Conservation (phyloP, 2,888 invertebrate genomes). For the Philereme vetulata region DNA sequence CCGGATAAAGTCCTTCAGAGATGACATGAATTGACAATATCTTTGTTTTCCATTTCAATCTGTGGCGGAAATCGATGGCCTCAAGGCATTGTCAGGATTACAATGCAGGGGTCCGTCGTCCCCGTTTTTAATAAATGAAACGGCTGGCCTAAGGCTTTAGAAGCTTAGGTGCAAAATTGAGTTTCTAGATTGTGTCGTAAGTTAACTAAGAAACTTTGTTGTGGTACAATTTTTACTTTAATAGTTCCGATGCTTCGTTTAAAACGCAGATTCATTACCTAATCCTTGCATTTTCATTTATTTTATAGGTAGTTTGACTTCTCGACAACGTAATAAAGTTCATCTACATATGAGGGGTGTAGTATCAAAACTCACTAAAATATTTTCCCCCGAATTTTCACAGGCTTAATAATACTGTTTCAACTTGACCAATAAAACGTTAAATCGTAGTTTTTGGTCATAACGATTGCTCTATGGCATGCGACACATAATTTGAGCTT, state of each 20-base stretch:
- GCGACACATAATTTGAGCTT: too few species aligned
- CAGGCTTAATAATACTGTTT: too few species aligned
- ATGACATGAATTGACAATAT: conserved; percentile 63
- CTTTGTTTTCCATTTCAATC: conserved; percentile 77
- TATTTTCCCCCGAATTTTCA: too few species aligned
- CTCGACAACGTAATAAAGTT: too few species aligned
- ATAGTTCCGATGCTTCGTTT: too few species aligned
- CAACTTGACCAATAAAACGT: too few species aligned
- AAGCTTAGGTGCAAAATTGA: conserved; percentile 25
- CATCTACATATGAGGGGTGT: too few species aligned
- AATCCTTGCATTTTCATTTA: neutral
- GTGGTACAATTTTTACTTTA: neutral
- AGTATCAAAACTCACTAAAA: too few species aligned
- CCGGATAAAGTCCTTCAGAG: conserved; percentile 41
- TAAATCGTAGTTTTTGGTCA: too few species aligned
- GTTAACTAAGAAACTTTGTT: neutral
- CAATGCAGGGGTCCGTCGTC: conserved; percentile 52
- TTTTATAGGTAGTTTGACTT: neutral
- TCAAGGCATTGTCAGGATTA: conserved; percentile 62
- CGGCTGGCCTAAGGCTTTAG: conserved; percentile 44
- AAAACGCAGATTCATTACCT: too few species aligned
- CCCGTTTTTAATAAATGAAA: conserved; percentile 65
- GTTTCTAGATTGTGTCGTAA: neutral
- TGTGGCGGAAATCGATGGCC: conserved; percentile 72
- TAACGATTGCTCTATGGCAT: too few species aligned